Evolutionary conservation across 1,140 invertebrate genomes (phyloP).

Genomic region (Chrysoperla carnea): DNA sequence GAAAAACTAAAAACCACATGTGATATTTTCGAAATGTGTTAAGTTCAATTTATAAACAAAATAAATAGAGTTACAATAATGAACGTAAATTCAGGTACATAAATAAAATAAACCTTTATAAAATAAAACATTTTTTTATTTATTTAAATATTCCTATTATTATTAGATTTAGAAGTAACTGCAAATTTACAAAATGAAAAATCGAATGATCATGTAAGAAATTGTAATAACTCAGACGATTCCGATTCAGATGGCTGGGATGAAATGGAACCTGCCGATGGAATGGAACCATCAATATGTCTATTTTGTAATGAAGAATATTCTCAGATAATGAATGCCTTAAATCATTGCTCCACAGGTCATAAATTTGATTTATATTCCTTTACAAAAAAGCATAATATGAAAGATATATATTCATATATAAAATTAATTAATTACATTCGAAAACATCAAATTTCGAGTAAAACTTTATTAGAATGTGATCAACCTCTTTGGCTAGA

Average conservation of each 20-base stretch:
- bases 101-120: too few species aligned
- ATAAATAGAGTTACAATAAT: too few species aligned
- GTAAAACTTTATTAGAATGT: constrained; percentile 32
- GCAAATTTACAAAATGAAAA: too few species aligned
- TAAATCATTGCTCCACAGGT: constrained; percentile 31
- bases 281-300: constrained; percentile 24
- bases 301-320: constrained; percentile 36
- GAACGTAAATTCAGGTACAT: too few species aligned
- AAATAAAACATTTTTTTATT: too few species aligned
- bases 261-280: constrained; percentile 18
- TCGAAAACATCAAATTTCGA: constrained; percentile 37
- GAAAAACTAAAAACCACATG: too few species aligned
- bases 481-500: constrained; percentile 42
- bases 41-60: too few species aligned
- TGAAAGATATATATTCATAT: constrained; percentile 64
- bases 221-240: constrained; percentile 7
- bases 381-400: constrained; percentile 46
- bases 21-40: too few species aligned
- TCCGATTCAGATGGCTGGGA: constrained; percentile 23
- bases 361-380: constrained; percentile 54
- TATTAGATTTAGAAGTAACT: too few species aligned
- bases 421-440: constrained; percentile 84
- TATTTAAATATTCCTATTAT: too few species aligned
- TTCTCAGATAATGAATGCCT: constrained; percentile 28
- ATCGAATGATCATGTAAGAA: too few species aligned